These are phyloP conservation scores for Drosophila prosaltans DNA, from an alignment of 1,140 invertebrate genomes.

Conservation along the genomic window DNA sequence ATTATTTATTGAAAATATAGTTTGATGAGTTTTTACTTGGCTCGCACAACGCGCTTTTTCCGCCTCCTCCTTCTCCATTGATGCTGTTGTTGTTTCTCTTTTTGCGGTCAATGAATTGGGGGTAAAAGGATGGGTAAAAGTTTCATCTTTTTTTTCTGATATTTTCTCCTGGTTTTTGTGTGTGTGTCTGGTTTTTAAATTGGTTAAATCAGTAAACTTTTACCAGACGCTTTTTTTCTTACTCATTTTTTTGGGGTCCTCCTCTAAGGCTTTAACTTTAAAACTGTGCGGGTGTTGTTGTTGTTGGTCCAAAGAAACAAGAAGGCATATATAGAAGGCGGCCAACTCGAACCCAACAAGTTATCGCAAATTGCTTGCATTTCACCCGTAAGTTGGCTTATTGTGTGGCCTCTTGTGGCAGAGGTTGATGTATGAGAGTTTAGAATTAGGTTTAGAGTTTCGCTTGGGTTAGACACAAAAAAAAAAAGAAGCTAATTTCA, in stretches of 20 bases:
- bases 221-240: constrained; percentile 34
- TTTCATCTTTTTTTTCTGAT: constrained; percentile 39
- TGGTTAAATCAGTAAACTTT: constrained; percentile 76
- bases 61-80: constrained; percentile 4
- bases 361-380: constrained; percentile 24
- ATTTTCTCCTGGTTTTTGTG: constrained; percentile 36
- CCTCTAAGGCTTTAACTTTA: constrained; percentile 40
- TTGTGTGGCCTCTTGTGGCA: constrained; percentile 13
- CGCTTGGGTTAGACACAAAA: not conserved
- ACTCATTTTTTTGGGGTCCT: not conserved
- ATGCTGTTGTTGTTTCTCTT: constrained; percentile 47
- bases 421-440: constrained; percentile 10
- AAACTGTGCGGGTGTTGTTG: constrained; percentile 27
- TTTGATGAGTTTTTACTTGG: constrained; percentile 79
- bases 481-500: not conserved
- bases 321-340: constrained; percentile 30
- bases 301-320: constrained; percentile 24
- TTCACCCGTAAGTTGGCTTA: constrained; percentile 20
- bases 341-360: constrained; percentile 21
- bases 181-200: constrained; percentile 52
- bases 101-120: constrained; percentile 63
- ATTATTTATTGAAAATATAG: constrained; percentile 81
- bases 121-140: not conserved
- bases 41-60: constrained; percentile 14
- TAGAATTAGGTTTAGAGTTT: constrained; percentile 10